phyloP scores from a whole-genome alignment of 2,113 vertebrate genomes.

The Corythornis cristatus region DNA sequence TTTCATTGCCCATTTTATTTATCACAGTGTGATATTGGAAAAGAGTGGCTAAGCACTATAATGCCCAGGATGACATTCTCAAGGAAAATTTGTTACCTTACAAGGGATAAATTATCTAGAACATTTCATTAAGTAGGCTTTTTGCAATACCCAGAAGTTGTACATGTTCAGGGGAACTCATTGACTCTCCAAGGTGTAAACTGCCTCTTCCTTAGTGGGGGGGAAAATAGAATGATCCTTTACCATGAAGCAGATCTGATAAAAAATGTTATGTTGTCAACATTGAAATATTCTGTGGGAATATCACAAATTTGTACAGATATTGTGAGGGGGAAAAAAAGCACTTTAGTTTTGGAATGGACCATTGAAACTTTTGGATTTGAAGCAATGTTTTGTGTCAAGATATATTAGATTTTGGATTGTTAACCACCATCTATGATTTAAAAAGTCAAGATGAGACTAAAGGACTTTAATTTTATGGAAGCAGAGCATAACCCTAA shows the following conservation, averaged over 20 bases:
- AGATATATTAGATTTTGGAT: constrained; percentile 41
- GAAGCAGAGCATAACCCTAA: constrained; percentile 6
- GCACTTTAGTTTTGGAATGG: background rate
- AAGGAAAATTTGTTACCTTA: constrained; percentile 36
- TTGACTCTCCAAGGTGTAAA: background rate
- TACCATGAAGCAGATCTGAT: background rate
- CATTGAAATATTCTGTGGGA: background rate
- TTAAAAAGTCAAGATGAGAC: constrained; percentile 35
- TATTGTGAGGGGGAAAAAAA: background rate
- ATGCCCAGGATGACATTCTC: constrained; percentile 18
- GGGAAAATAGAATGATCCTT: background rate
- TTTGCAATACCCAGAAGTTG: background rate
- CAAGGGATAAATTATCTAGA: constrained; percentile 41
- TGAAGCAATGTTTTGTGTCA: constrained; percentile 42
- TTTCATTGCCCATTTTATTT: constrained; percentile 57
- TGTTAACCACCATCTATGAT: constrained; percentile 32
- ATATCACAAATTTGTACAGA: background rate
- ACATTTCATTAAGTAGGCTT: background rate
- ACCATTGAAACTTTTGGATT: constrained; percentile 5
- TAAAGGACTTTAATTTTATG: constrained; percentile 1
- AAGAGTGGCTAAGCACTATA: constrained; percentile 25
- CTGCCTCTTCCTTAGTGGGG: background rate
- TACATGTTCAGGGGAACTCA: background rate
- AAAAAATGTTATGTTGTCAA: background rate
- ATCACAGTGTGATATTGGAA: background rate